Base-by-base conservation (phyloP, 2,113 vertebrate species). In the Otolemur garnettii region DNA sequence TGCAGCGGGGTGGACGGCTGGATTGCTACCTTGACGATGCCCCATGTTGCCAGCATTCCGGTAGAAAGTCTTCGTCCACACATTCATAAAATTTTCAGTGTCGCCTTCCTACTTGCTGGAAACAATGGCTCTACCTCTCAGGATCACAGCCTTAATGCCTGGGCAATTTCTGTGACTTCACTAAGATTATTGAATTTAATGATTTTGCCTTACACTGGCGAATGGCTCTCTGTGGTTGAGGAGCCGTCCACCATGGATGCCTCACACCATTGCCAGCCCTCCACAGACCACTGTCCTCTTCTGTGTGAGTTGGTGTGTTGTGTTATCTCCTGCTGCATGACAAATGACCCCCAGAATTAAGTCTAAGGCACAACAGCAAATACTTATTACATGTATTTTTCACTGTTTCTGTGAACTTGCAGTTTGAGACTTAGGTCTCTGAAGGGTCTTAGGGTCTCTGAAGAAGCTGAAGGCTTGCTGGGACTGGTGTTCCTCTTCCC, bases 161-260 rank as follows among this genome's bases (percentile, higher is more conserved):
- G 2, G 19, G 38, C 26, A 28, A 15, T 69, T 53, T 55, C 2
- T 14, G 7, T 1, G 15, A 24, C 12, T 26, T 75, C 28, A 6
- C 59, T 59, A 5, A 64, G 64, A 7, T 74, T 17, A 9, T 38
- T 9, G 42, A 24, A 8, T 33, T n/a, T 60, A 4, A n/a, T 5
- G 62, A 7, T 57, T 66, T 60, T 11, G 5, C 33, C 22, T 78
- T 21, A 0, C 14, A 1, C 0, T 74, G 90, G 24, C 22, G 0
- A 0, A 5, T 22, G 57, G 18, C 59, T 57, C 33, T 24, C 26
- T 18, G 21, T 17, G 11, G 35, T 21, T 0, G 0, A 45, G 57
- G 19, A 1, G 8, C 45, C 10, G 0, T 45, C 60, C 4, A 18
- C 55, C 12, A 0, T 33, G 53, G 42, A 1, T 0, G 1, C 35